Conservation (phyloP, 2,888 invertebrate species). For the Pachymerium ferrugineum region DNA sequence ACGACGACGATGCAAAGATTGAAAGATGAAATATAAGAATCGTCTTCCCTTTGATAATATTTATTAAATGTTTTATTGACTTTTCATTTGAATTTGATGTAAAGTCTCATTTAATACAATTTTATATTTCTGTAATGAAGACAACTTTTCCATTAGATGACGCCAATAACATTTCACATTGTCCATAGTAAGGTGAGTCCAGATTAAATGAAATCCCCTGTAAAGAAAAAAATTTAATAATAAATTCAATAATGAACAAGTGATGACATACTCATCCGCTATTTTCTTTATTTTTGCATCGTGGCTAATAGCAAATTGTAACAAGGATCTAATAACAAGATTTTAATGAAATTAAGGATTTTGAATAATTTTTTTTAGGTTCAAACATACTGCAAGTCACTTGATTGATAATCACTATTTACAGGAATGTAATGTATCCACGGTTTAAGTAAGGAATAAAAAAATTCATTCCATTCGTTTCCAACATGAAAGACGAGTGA, state of each 20-base stretch:
- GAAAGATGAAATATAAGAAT: neutral
- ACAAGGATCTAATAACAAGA: constrained; percentile 53
- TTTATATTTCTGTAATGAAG: constrained; percentile 64
- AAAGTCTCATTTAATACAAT: constrained; percentile 34
- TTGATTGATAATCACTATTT: constrained; percentile 59
- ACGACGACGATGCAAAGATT: too few species aligned
- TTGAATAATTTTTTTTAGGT: neutral
- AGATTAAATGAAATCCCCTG: constrained; percentile 73
- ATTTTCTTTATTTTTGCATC: constrained; percentile 51
- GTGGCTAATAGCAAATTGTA: constrained; percentile 69
- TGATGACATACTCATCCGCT: neutral
- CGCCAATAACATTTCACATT: constrained; percentile 86
- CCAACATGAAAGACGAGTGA: constrained; percentile 93
- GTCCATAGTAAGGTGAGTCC: constrained; percentile 71
- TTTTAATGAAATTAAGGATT: neutral
- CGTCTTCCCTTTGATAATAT: neutral
- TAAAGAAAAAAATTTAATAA: constrained; percentile 36
- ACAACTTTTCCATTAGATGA: constrained; percentile 66
- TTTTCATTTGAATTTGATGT: neutral
- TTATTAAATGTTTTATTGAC: neutral
- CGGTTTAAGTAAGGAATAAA: constrained; percentile 80
- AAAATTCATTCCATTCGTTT: constrained; percentile 90
- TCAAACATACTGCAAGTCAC: constrained; percentile 60
- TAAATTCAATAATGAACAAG: neutral
- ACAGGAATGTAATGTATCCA: constrained; percentile 96